Base-by-base conservation (phyloP, 2,797 vertebrate genomes). In the Limnodromus scolopaceus region DNA sequence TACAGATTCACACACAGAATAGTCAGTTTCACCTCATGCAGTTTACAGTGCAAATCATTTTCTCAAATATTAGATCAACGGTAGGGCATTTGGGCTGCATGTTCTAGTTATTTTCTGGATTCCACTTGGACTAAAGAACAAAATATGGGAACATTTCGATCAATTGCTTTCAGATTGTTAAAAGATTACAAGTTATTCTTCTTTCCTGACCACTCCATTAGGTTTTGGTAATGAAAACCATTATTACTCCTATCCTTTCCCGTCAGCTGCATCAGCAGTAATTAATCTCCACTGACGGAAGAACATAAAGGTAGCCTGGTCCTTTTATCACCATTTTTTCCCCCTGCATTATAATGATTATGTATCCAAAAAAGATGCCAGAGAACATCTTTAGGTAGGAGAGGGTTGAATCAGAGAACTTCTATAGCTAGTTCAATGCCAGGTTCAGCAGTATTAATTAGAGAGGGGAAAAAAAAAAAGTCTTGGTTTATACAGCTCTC, bases 211-310 rank as follows among this genome's bases (percentile, higher is more conserved):
- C 61, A 78, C 25, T 69, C 43, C 36, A 46, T 83, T 69, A 78
- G 48, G 27, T 75, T 95, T 92, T 87, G 60, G 76, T 80, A 86
- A 88, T 70, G 63, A 80, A 86, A 90, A 80, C 39, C 34, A 57
- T 72, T 85, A 61, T 46, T 92, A 38, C 10, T 74, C 22, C 65
- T 46, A 77, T 49, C n/a, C 69, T 92, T 80, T n/a, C 64, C 61
- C 91, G 84, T 39, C 51, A 86, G 46, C 39, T 89, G 61, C 77
- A 81, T 89, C 80, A 91, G 76, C 43, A 70, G 51, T 72, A 88
- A 92, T 93, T 88, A 74, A 77, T 88, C 69, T 80, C 55, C 43
- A 80, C 51, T 45, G 39, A 76, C n/a, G n/a, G 55, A 65, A 71
- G 32, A 83, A 51, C 32, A 80, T 74, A 92, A 85, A 90, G 34